Base-by-base conservation (phyloP, 2,797 vertebrate genomes). In the Macrochelys suwanniensis region DNA sequence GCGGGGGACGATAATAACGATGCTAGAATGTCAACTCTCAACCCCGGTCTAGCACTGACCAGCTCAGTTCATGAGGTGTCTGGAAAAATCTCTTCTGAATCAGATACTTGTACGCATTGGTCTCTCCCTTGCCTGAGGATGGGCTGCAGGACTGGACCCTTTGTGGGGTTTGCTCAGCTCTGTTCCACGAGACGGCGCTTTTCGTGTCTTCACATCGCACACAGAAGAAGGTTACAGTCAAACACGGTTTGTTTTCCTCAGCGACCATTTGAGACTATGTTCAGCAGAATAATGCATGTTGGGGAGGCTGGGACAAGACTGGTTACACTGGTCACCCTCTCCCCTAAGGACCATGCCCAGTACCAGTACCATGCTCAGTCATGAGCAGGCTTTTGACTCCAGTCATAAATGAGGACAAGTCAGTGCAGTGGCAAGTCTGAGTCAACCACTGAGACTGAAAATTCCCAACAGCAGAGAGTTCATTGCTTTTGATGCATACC, bases 381-480 rank as follows among this genome's bases (percentile, higher is more conserved):
- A 11, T 0, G 7, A 74, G 6, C 76, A 86, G 0, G 0, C 31
- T 53, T 76, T 88, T 49, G 3, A 80, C 78, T 68, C 51, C 45
- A 25, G 51, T 31, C 4, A 7, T 23, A 6, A 53, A 45, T 3
- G 19, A 56, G 82, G 89, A 23, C 33, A 71, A 49, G 37, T 89
- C 76, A 57, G 54, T 13, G 5, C 50, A 50, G 16, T 21, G 26
- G 17, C 74, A 37, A 89, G 50, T 7, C 50, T 82, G 61, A 12
- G 9, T 37, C 57, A 12, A 2, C 2, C 23, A 8, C 26, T 15
- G 13, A 2, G 56, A 47, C 4, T 1, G 7, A 47, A 57, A 49
- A 28, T 42, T 45, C 51, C 47, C 49, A 53, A 9, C 33, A 23
- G 4, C 11, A 25, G 57, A 85, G 47, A 42, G 1, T 8, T 47